Evolutionary conservation across 2,113 vertebrate species (phyloP).

Genomic region (Noctilio leporinus): DNA sequence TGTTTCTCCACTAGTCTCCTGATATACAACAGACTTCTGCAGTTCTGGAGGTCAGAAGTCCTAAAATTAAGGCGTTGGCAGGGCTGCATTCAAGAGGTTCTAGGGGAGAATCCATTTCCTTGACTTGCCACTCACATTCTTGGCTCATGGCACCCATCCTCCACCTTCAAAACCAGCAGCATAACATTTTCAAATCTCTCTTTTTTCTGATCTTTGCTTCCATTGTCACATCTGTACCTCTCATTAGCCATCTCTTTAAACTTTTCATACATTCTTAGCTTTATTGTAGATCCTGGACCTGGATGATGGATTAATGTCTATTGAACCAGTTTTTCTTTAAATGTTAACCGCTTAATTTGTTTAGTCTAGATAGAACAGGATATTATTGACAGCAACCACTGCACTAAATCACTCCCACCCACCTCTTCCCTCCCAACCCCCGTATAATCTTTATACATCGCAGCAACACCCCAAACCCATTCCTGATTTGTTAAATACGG

Average conservation of each 20-base stretch:
- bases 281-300: neutral
- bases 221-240: too few species aligned
- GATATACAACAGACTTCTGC: conserved; percentile 96
- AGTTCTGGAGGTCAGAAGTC: too few species aligned
- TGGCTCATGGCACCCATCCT: too few species aligned
- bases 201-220: too few species aligned
- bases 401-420: neutral
- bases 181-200: too few species aligned
- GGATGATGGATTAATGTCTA: neutral
- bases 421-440: neutral
- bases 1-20: conserved; percentile 98
- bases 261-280: neutral
- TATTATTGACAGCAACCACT: conserved; percentile 43
- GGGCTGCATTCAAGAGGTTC: too few species aligned
- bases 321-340: neutral
- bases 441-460: neutral
- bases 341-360: too few species aligned
- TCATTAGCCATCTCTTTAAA: neutral
- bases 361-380: conserved; percentile 30
- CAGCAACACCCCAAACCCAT: conserved; percentile 33
- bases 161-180: too few species aligned
- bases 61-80: too few species aligned
- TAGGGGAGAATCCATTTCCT: too few species aligned
- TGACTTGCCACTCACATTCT: too few species aligned
- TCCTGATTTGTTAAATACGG: conserved; percentile 35